Conservation (phyloP, 2,797 vertebrate genomes). For the Microcaecilia unicolor region DNA sequence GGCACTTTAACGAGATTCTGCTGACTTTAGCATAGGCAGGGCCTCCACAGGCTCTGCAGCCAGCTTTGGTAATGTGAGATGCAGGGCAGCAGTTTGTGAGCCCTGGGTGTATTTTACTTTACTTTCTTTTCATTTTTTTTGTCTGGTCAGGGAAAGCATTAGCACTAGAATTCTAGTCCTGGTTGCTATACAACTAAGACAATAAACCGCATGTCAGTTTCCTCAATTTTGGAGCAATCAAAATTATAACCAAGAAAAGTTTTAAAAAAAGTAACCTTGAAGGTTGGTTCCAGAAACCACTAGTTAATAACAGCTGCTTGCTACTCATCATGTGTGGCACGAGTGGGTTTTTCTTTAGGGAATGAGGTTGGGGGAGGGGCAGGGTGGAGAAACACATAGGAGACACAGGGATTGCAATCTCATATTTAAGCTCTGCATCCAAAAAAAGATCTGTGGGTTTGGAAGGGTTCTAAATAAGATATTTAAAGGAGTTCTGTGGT, state of each 20-base stretch:
- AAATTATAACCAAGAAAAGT: conserved; percentile 25
- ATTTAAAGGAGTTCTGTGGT: too few species aligned
- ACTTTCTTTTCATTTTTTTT: conserved; percentile 14
- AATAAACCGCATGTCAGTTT: conserved; percentile 36
- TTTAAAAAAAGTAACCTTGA: conserved; percentile 37
- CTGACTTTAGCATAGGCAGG: conserved; percentile 27
- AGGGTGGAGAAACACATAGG: too few species aligned
- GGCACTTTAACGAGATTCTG: conserved; percentile 7
- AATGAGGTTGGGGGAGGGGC: too few species aligned
- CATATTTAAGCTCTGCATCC: conserved; percentile 27
- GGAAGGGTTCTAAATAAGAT: conserved; percentile 4
- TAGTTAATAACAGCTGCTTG: conserved; percentile 32
- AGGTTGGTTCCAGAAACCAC: conserved; percentile 22
- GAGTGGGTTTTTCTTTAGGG: too few species aligned
- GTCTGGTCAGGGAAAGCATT: conserved; percentile 32
- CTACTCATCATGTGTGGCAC: conserved; percentile 38
- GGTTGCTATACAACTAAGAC: conserved; percentile 39
- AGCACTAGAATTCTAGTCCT: conserved; percentile 32
- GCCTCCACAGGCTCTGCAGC: too few species aligned
- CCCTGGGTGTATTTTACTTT: neutral
- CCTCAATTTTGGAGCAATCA: conserved; percentile 36
- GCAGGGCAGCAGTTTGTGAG: too few species aligned
- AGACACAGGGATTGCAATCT: conserved; percentile 39
- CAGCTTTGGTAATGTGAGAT: too few species aligned
- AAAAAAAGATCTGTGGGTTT: conserved; percentile 17